Evolutionary conservation across 30 jellyfish, hydroid and myxozoan species (phyloP).

Genomic region (Mastigias papua): DNA sequence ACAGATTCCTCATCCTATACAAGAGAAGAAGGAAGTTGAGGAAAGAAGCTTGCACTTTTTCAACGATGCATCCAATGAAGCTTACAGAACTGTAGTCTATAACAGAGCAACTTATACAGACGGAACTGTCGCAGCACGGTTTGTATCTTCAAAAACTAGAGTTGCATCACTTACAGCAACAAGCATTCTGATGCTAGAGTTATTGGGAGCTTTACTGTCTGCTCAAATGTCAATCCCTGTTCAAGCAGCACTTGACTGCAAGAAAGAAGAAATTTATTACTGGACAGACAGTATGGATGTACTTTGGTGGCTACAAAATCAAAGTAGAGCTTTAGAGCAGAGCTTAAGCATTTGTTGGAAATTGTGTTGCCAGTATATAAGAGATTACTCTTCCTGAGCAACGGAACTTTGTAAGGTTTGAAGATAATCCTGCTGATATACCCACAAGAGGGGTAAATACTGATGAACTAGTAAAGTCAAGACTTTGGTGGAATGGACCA

Average conservation of each 20-base stretch:
- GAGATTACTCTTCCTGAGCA: too few relatives aligned
- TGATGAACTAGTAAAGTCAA: too few relatives aligned
- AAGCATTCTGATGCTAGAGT: slow-evolving; percentile 65
- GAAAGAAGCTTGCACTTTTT: slow-evolving; percentile 26
- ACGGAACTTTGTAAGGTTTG: too few relatives aligned
- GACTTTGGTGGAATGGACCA: too few relatives aligned
- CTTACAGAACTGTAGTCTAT: slow-evolving; percentile 56
- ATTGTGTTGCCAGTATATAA: too few relatives aligned
- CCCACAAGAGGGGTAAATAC: too few relatives aligned
- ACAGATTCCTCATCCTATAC: slow-evolving; percentile 42
- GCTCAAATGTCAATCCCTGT: slow-evolving; percentile 18
- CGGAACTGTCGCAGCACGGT: neutral
- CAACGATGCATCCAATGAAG: slow-evolving; percentile 63
- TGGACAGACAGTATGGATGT: too few relatives aligned
- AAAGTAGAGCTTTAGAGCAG: too few relatives aligned
- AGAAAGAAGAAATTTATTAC: too few relatives aligned
- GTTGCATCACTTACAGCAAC: slow-evolving; percentile 68
- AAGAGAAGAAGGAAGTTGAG: slow-evolving; percentile 15
- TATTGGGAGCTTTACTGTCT: slow-evolving; percentile 53
- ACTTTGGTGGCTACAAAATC: too few relatives aligned
- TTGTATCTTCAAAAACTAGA: slow-evolving; percentile 49
- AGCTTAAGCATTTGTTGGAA: too few relatives aligned
- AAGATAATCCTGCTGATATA: too few relatives aligned
- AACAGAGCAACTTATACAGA: slow-evolving; percentile 10
- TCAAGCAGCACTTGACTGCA: slow-evolving; percentile 37